Base-by-base conservation (phyloP, 2,797 vertebrate genomes). In the Borostomias antarcticus region DNA sequence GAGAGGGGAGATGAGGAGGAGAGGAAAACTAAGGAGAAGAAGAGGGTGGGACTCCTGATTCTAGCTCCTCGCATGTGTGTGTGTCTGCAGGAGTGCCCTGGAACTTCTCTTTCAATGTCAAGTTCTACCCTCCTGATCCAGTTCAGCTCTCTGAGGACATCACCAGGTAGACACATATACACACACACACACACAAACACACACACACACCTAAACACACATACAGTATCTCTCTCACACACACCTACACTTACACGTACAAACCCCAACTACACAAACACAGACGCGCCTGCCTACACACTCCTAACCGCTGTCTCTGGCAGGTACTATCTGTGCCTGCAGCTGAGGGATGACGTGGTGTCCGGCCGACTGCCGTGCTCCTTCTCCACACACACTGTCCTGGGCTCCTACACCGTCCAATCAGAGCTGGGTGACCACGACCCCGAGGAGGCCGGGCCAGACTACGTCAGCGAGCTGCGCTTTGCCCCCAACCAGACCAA, bases 251-350 rank as follows among this genome's bases (percentile, higher is more conserved):
- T n/a, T n/a, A n/a, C n/a, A n/a, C n/a, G n/a, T n/a, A n/a, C n/a
- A n/a, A n/a, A 11, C 23, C 21, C 21, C 23, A 29, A 26, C n/a
- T n/a, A 29, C 29, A 6, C n/a, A 11, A 1, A 35, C 45, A 5
- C 21, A 35, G 13, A 13, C 19, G 5, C 28, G 40, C 28, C 40
- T 17, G 0, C 28, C 29, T 82, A 17, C 26, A 26, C 28, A 17
- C 15, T 13, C 26, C 25, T 25, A 8, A 19, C 43, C n/a, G n/a
- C n/a, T n/a, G n/a, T n/a, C n/a, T n/a, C n/a, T n/a, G n/a, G n/a
- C 88, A 99, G 97, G 88, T 99, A 98, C 89, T 97, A 96, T 86
- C 92, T 98, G 80, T 98, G 96, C 90, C 87, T 99, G 47, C 97
- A 99, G 81, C 83, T 99, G 60, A 89, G 96, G 58, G 95, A 98